A percentile compares a stretch with the other conserved stretches of the same genome.
Conservation (phyloP, 37 sponge, comb jelly and placozoan species). For the Axinella damicornis region DNA sequence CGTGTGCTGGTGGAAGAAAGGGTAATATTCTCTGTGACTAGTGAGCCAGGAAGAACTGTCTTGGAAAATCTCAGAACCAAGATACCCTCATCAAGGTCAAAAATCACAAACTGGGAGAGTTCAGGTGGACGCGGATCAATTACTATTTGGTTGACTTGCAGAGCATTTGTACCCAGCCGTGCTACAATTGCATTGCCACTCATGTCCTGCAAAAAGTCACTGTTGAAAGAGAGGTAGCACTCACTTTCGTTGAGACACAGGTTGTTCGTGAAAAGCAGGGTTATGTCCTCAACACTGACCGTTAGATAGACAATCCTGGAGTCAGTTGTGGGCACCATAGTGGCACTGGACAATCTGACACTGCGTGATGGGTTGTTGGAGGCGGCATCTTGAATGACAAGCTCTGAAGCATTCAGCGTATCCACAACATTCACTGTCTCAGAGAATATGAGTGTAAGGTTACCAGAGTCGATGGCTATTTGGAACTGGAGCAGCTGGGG, state of each 20-base stretch:
- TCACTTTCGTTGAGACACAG: slow-evolving; percentile 63
- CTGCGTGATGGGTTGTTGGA: slow-evolving; percentile 31
- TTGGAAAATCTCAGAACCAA: slow-evolving; percentile 74
- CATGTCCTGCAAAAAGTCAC: slow-evolving; percentile 66
- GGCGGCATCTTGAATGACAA: slow-evolving; percentile 73
- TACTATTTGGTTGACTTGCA: slow-evolving; percentile 43
- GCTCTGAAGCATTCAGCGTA: slow-evolving; percentile 39
- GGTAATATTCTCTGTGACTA: slow-evolving; percentile 37
- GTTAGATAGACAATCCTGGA: slow-evolving; percentile 41
- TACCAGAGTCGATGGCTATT: slow-evolving; percentile 66
- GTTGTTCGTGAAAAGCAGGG: slow-evolving; percentile 31
- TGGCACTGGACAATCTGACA: slow-evolving; percentile 60
- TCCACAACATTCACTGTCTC: slow-evolving; percentile 79
- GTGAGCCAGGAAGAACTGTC: slow-evolving; percentile 31
- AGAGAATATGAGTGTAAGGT: slow-evolving; percentile 79
- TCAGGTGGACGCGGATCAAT: slow-evolving; percentile 76
- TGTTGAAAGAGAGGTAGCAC: slow-evolving; percentile 65
- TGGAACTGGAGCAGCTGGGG: slow-evolving; percentile 62
- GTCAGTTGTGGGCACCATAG: slow-evolving; percentile 25
- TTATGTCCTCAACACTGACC: slow-evolving; percentile 35
- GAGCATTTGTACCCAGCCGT: slow-evolving; percentile 23
- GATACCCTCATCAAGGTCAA: slow-evolving; percentile 76
- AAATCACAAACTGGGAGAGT: slow-evolving; percentile 46
- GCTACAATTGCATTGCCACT: slow-evolving; percentile 71
- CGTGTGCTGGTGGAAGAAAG: slow-evolving; percentile 18